Percentiles rank a stretch among this genome's conserved stretches.
These are phyloP conservation scores for Panzeria rudis DNA, from an alignment of 2,888 invertebrate species.

Conservation along the genomic window DNA sequence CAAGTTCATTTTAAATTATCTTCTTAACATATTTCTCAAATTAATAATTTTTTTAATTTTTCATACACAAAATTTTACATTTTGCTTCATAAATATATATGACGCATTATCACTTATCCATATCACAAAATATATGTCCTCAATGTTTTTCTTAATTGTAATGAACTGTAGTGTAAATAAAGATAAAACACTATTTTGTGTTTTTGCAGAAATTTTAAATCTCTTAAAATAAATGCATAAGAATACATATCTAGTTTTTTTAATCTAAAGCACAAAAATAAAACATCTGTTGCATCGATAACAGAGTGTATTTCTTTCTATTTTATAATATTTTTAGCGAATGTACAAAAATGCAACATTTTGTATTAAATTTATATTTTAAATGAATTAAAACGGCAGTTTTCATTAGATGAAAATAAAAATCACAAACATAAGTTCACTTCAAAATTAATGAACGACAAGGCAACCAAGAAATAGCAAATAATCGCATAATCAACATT, in stretches of 20 bases:
- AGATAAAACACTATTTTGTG: constrained; percentile 42
- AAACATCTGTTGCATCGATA: constrained; percentile 63
- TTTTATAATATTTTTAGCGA: constrained; percentile 26
- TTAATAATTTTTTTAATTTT: neutral
- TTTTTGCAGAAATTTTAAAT: constrained; percentile 14
- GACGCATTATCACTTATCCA: constrained; percentile 29
- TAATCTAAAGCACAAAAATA: constrained; percentile 28
- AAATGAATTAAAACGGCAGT: constrained; percentile 17
- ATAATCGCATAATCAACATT: constrained; percentile 25
- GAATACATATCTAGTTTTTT: neutral
- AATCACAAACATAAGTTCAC: too few species aligned
- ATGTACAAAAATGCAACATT: constrained; percentile 55
- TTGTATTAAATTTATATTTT: constrained; percentile 54
- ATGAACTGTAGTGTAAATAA: constrained; percentile 65
- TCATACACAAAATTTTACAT: neutral
- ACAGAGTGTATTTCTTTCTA: constrained; percentile 7
- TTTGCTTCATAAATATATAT: neutral
- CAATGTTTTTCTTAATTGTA: constrained; percentile 39
- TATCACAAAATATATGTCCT: constrained; percentile 43
- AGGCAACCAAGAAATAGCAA: neutral
- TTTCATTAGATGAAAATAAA: constrained; percentile 63
- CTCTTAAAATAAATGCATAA: neutral
- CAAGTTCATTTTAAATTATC: neutral
- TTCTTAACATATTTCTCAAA: neutral
- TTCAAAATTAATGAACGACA: neutral